Conservation (phyloP, 2,113 vertebrate genomes). For the Vimba vimba region DNA sequence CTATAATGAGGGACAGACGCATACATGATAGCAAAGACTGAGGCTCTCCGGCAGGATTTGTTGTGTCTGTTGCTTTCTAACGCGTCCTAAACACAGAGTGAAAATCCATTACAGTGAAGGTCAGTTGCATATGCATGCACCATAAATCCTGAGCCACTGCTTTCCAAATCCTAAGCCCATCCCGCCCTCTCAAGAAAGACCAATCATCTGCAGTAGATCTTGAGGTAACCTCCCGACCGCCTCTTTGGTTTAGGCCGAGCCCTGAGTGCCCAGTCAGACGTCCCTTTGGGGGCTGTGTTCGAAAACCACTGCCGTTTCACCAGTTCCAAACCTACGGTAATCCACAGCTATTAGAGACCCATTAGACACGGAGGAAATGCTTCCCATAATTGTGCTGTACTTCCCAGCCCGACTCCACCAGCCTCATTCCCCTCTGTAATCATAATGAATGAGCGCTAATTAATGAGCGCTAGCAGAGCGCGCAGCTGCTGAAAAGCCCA, state of each 20-base stretch:
- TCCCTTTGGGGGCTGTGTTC: conserved; percentile 6
- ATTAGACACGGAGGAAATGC: conserved; percentile 52
- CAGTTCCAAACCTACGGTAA: conserved; percentile 28
- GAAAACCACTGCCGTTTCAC: conserved; percentile 29
- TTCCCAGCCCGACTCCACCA: conserved; percentile 28
- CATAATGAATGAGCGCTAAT: conserved; percentile 42
- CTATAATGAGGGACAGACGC: conserved; percentile 32
- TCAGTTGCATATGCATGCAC: background rate
- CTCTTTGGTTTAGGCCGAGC: background rate
- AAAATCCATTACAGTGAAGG: conserved; percentile 41
- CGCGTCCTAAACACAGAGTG: background rate
- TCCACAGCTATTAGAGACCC: conserved; percentile 48
- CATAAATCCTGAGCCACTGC: conserved; percentile 16
- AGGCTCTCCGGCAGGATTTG: background rate
- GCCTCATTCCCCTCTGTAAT: conserved; percentile 39
- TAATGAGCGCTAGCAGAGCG: conserved; percentile 34
- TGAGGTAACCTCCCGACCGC: background rate
- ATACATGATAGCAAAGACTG: background rate
- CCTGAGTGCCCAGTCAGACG: background rate
- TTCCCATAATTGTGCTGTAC: conserved; percentile 43
- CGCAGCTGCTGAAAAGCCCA: conserved; percentile 46
- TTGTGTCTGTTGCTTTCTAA: conserved; percentile 11
- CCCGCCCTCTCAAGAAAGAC: conserved; percentile 26
- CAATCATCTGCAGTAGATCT: conserved; percentile 38
- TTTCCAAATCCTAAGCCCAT: background rate